Percentiles rank a stretch among this genome's conserved stretches.
phyloP scores from a whole-genome alignment of 2,113 vertebrate species.

The Opisthocomus hoazin region DNA sequence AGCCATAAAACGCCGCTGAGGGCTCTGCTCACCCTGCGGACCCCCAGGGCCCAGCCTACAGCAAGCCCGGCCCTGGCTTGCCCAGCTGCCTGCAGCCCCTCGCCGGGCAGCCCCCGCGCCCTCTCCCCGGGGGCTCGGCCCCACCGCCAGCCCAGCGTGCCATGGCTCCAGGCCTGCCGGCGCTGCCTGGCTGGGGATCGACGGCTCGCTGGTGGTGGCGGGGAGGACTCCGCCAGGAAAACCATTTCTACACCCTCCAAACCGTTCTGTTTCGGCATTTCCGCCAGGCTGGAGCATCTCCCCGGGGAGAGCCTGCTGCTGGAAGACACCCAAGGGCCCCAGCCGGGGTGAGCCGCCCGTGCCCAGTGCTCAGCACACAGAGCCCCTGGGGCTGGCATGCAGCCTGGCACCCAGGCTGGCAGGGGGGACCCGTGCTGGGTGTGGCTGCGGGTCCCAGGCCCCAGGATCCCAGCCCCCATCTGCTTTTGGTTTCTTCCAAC shows the following conservation, averaged over 20 bases:
- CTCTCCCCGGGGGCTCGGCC: not conserved
- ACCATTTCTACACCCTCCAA: not conserved
- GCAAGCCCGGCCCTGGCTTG: not conserved
- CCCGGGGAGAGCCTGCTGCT: rapidly evolving
- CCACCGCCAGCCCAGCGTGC: not conserved
- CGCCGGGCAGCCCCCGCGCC: not conserved
- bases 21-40: rapidly evolving
- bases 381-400: not conserved
- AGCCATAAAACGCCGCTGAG: rapidly evolving
- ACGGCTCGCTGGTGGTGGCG: not conserved
- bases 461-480: not conserved
- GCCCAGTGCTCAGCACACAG: not conserved
- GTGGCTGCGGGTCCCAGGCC: not conserved
- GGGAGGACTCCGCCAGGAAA: not conserved
- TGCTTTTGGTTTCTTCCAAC: not conserved
- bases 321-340: not conserved
- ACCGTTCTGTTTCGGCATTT: not conserved
- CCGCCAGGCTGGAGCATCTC: not conserved
- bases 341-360: not conserved
- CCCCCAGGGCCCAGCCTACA: not conserved
- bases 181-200: not conserved
- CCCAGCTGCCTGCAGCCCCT: not conserved
- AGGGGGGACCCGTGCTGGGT: not conserved
- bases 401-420: not conserved
- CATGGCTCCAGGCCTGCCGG: not conserved